Conservation (phyloP, 2,113 vertebrate species). For the Pterophyllum scalare region DNA sequence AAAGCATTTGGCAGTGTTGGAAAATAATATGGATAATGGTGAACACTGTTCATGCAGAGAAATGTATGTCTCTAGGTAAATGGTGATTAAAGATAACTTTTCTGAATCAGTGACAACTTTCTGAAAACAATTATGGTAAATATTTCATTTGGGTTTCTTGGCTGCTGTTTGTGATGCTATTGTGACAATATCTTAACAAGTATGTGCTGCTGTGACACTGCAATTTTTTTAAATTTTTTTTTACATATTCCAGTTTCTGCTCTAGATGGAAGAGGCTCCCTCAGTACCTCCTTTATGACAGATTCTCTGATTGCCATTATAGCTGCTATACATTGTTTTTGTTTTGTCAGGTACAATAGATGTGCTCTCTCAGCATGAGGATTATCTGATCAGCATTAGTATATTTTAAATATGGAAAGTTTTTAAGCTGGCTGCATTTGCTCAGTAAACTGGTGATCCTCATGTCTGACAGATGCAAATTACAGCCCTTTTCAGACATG, state of each 20-base stretch:
- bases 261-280: constrained; percentile 30
- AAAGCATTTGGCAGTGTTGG: not conserved
- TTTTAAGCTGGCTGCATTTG: not conserved
- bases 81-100: not conserved
- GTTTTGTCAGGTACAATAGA: constrained; percentile 20
- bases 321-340: constrained; percentile 18
- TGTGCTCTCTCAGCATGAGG: constrained; percentile 19
- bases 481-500: not conserved
- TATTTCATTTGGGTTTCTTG: constrained; percentile 20
- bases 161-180: constrained; percentile 13
- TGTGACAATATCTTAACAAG: constrained; percentile 8
- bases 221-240: constrained; percentile 24
- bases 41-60: not conserved
- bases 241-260: not conserved
- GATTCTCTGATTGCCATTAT: constrained; percentile 40
- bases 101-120: constrained; percentile 16
- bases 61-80: not conserved
- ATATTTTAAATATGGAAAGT: constrained; percentile 17
- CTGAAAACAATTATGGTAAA: constrained; percentile 22
- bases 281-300: constrained; percentile 32
- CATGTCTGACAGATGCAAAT: constrained; percentile 1
- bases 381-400: constrained; percentile 37
- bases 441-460: not conserved
- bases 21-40: not conserved
- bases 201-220: constrained; percentile 41